phyloP scores from a whole-genome alignment of 2,797 vertebrate species.

The Ctenochaetus hawaiiensis region DNA sequence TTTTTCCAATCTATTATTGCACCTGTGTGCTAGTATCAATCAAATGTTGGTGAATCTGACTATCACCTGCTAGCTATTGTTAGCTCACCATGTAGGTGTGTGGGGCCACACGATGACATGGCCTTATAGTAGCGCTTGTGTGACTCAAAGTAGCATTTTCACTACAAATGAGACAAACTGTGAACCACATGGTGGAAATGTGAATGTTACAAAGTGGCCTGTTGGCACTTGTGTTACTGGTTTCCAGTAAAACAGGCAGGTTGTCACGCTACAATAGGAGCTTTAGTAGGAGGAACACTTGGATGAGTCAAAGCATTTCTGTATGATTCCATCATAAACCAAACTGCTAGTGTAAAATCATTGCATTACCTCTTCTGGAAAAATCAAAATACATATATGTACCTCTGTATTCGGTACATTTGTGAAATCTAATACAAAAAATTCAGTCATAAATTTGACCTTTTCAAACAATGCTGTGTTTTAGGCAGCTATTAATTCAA shows the following conservation, averaged over 20 bases:
- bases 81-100: constrained; percentile 19
- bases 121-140: neutral
- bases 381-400: neutral
- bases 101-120: neutral
- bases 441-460: neutral
- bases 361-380: neutral
- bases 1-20: neutral
- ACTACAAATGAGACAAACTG: constrained; percentile 2
- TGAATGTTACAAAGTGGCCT: constrained; percentile 8
- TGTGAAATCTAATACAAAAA: neutral
- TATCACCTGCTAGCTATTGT: constrained; percentile 1
- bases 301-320: constrained; percentile 32
- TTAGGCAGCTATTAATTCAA: neutral
- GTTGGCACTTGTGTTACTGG: neutral
- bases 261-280: constrained; percentile 12
- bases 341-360: neutral
- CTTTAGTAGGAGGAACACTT: constrained; percentile 12
- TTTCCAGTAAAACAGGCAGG: constrained; percentile 47
- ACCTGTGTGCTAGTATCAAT: neutral
- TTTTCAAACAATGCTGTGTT: neutral
- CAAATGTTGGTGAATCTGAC: neutral
- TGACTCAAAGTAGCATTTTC: constrained; percentile 43
- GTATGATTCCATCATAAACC: neutral
- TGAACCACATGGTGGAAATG: constrained; percentile 2
- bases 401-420: neutral